A percentile compares a stretch with the other conserved stretches of the same genome.
Conservation (phyloP, 2,113 vertebrate species). For the Carettochelys insculpta region DNA sequence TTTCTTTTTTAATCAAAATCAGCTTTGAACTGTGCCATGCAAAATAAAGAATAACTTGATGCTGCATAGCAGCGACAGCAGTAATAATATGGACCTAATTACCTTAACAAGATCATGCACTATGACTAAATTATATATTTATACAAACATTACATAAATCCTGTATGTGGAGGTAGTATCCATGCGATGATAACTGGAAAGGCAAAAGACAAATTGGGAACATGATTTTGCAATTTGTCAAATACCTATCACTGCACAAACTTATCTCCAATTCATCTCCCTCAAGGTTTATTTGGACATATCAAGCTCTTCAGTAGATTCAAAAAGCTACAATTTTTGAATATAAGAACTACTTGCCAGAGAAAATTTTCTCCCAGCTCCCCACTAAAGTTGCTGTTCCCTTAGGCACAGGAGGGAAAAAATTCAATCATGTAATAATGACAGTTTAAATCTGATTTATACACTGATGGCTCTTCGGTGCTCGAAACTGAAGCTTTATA, state of each 20-base stretch:
- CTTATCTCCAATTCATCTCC: not conserved
- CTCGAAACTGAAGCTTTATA: not conserved
- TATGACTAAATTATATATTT: not conserved
- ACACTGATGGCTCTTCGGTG: not conserved
- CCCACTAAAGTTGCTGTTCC: not conserved
- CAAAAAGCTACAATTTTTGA: not conserved
- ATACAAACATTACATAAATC: not conserved
- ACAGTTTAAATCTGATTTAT: not conserved
- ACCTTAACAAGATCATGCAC: not conserved
- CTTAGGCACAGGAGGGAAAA: not conserved
- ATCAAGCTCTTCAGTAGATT: not conserved
- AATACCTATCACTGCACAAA: not conserved
- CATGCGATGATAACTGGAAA: not conserved
- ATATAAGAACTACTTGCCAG: not conserved
- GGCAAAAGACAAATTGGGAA: not conserved
- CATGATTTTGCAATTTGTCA: not conserved
- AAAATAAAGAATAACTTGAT: not conserved
- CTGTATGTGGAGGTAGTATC: not conserved
- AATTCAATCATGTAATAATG: not conserved
- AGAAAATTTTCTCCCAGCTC: not conserved
- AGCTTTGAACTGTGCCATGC: not conserved
- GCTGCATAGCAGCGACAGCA: not conserved
- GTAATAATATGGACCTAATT: not conserved
- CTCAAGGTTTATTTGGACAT: not conserved
- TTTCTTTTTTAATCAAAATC: not conserved